These are phyloP conservation scores for Podilymbus podiceps DNA, from an alignment of 2,113 vertebrate species.

Conservation along the genomic window DNA sequence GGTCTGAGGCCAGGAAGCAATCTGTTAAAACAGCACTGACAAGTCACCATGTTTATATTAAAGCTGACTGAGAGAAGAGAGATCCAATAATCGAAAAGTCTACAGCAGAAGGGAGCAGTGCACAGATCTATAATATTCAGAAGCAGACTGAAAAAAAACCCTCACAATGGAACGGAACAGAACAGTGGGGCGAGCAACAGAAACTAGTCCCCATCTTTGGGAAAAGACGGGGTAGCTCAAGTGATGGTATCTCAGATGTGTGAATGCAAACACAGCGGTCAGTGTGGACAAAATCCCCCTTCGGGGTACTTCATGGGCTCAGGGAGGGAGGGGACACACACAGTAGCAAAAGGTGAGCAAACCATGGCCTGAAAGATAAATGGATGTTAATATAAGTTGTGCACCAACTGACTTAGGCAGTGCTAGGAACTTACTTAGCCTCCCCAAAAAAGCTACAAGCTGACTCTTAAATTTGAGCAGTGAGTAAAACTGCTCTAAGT, in stretches of 20 bases:
- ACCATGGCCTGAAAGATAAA: neutral
- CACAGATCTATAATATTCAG: neutral
- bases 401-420: neutral
- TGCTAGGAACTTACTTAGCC: neutral
- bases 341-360: neutral
- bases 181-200: neutral
- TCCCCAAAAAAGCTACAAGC: neutral
- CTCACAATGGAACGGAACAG: neutral
- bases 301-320: fast-evolving
- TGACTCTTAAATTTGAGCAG: neutral
- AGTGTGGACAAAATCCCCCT: neutral
- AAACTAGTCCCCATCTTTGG: neutral
- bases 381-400: neutral
- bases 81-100: neutral
- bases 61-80: neutral
- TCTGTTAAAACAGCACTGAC: neutral
- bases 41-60: neutral
- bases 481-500: neutral
- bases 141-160: neutral
- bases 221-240: neutral
- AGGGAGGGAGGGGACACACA: fast-evolving
- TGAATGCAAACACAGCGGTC: neutral
- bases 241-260: neutral
- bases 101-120: neutral
- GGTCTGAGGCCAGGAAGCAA: neutral